A percentile compares a stretch with the other conserved stretches of the same genome.
phyloP scores from a whole-genome alignment of 1,140 invertebrate genomes.

The Trachelipus rathkii region DNA sequence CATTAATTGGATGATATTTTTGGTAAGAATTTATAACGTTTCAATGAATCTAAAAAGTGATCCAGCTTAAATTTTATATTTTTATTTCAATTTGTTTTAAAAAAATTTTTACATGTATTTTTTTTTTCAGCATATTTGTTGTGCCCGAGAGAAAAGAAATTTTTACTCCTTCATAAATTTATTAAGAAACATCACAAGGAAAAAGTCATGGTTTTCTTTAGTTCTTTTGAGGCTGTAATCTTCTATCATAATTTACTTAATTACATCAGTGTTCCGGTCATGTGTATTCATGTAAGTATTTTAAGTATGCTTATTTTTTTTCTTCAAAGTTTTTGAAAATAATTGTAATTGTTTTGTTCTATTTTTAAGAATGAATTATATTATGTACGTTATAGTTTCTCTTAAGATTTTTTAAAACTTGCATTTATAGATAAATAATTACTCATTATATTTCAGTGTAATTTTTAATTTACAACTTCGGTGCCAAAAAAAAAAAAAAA shows the following conservation, averaged over 20 bases:
- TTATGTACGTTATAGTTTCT: too few species aligned
- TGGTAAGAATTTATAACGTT: background rate
- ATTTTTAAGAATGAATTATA: too few species aligned
- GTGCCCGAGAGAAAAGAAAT: conserved; percentile 91
- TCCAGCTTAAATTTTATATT: background rate
- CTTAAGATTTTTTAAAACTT: too few species aligned
- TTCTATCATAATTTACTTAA: conserved; percentile 96
- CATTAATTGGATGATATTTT: background rate
- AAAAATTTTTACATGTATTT: background rate
- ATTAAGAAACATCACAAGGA: conserved; percentile 94
- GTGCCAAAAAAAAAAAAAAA: too few species aligned
- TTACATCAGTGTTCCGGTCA: conserved; percentile 94
- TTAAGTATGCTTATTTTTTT: background rate
- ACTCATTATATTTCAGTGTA: too few species aligned
- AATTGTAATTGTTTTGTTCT: too few species aligned
- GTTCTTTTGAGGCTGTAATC: conserved; percentile 96
- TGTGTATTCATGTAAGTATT: conserved; percentile 90
- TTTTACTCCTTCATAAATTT: conserved; percentile 97
- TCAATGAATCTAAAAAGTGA: background rate
- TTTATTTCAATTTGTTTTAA: background rate
- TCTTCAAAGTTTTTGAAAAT: too few species aligned
- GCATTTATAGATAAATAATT: too few species aligned
- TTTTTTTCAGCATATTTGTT: conserved; percentile 63
- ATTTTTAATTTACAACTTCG: too few species aligned
- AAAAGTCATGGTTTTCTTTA: conserved; percentile 99